A percentile compares a stretch with the other conserved stretches of the same genome.
Conservation (phyloP, 2,113 vertebrate genomes). For the Copsychus sechellarum region DNA sequence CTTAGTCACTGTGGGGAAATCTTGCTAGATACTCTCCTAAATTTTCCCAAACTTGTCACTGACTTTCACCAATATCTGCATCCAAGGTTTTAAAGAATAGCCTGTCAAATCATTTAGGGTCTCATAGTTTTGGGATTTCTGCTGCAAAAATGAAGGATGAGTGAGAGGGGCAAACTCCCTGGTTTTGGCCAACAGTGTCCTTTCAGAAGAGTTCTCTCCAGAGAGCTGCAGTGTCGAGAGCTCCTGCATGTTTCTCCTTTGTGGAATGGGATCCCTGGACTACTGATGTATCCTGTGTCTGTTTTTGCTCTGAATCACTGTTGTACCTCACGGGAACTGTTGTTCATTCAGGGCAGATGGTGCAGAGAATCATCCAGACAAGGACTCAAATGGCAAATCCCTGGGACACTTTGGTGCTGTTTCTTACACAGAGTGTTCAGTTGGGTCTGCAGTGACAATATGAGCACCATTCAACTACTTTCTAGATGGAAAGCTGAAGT, state of each 20-base stretch:
- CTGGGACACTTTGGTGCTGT: background rate
- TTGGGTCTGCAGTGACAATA: background rate
- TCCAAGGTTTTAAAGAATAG: background rate
- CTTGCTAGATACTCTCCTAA: background rate
- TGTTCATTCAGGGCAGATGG: background rate
- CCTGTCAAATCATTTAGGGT: background rate
- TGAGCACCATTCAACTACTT: background rate
- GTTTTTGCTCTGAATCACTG: slow-evolving; percentile 11
- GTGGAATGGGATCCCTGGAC: background rate
- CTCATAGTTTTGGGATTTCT: background rate
- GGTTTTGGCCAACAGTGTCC: background rate
- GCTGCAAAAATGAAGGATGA: background rate
- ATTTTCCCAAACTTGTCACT: background rate
- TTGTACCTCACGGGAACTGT: background rate
- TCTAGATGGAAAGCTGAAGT: background rate
- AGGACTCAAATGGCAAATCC: background rate
- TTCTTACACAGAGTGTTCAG: background rate
- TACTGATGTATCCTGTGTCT: background rate
- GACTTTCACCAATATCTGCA: background rate
- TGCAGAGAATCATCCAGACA: background rate
- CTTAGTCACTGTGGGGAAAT: background rate
- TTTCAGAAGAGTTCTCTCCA: background rate
- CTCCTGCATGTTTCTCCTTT: background rate
- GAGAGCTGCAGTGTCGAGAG: background rate
- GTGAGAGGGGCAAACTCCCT: background rate